phyloP scores from a whole-genome alignment of 1,140 invertebrate species.

The Cephus cinctus region DNA sequence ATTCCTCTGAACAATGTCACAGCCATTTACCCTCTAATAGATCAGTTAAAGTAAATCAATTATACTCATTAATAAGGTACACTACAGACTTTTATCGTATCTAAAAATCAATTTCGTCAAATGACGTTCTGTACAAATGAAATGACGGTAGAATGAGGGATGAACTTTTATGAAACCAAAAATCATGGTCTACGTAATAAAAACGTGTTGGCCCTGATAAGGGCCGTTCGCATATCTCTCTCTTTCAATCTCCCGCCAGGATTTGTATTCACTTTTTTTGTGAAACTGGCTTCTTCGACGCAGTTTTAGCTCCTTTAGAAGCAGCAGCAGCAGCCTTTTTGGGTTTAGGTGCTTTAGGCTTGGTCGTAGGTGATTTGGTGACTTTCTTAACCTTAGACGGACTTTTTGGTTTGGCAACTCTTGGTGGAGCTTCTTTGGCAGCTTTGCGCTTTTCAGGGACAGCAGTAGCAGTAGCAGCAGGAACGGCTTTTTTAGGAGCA shows the following conservation, averaged over 20 bases:
- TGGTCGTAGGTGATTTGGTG: slow-evolving; percentile 7
- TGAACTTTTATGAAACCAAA: too few species aligned
- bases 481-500: slow-evolving; percentile 17
- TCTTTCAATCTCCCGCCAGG: not conserved
- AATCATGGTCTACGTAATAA: slow-evolving; percentile 2
- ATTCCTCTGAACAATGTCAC: too few species aligned
- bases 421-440: too few species aligned
- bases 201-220: slow-evolving; percentile 22
- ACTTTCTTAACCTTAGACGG: too few species aligned
- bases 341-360: not conserved
- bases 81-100: slow-evolving; percentile 4
- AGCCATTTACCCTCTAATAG: too few species aligned
- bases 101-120: not conserved
- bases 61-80: slow-evolving; percentile 1
- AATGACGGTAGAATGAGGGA: too few species aligned
- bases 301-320: slow-evolving; percentile 1
- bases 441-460: slow-evolving; percentile 1
- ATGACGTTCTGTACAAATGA: slow-evolving; percentile 5
- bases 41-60: slow-evolving; percentile 16
- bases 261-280: not conserved
- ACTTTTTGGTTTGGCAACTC: too few species aligned
- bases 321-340: slow-evolving; percentile 8
- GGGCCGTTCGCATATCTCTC: slow-evolving; percentile 17
- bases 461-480: slow-evolving; percentile 8
- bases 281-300: too few species aligned